Conservation (phyloP, 2,888 invertebrate genomes). For the Pristionchus maxplancki region DNA sequence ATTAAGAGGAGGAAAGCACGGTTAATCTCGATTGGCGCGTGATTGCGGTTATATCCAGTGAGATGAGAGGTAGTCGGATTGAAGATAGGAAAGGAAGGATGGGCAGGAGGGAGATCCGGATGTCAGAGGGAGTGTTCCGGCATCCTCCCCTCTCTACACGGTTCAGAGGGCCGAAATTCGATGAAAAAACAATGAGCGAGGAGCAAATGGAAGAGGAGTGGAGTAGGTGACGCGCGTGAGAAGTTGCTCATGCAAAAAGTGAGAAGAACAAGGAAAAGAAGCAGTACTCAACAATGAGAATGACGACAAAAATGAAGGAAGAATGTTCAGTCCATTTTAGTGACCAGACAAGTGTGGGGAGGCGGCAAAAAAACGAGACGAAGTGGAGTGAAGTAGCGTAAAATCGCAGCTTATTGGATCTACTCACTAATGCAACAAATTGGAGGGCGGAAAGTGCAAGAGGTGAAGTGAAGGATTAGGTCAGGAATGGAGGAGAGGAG, state of each 20-base stretch:
- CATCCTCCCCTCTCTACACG: background rate
- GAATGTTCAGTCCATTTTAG: background rate
- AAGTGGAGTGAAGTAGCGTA: background rate
- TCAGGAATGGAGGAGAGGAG: background rate
- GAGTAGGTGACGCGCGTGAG: background rate
- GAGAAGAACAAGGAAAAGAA: background rate
- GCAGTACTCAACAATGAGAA: background rate
- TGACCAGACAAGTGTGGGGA: constrained; percentile 20
- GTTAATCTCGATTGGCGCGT: background rate
- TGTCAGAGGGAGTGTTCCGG: background rate
- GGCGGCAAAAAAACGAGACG: background rate
- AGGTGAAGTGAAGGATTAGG: background rate
- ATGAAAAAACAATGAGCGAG: constrained; percentile 6
- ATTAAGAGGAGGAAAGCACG: background rate
- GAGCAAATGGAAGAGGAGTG: background rate
- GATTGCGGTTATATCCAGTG: background rate
- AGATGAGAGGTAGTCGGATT: background rate
- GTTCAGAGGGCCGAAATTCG: background rate
- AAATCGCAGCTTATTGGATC: constrained; percentile 13
- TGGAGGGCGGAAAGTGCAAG: constrained; percentile 8
- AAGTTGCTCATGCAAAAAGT: background rate
- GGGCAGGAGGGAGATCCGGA: background rate
- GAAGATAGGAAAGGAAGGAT: background rate
- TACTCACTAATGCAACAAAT: constrained; percentile 36
- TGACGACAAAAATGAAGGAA: background rate